Percentiles rank a stretch among this genome's conserved stretches.
These are phyloP conservation scores for Mirounga angustirostris DNA, from an alignment of 2,113 vertebrate species.

Conservation along the genomic window DNA sequence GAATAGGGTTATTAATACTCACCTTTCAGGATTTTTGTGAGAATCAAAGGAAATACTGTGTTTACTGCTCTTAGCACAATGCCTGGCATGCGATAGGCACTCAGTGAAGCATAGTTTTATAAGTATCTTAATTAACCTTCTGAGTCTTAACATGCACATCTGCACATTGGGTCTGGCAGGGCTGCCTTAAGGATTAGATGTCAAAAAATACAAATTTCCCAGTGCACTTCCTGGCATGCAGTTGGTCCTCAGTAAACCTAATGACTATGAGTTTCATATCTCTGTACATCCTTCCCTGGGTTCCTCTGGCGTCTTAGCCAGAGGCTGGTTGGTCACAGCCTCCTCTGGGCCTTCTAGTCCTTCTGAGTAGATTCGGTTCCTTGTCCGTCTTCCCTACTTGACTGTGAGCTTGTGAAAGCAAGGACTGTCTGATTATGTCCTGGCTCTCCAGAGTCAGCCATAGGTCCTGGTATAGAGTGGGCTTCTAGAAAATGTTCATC, in stretches of 20 bases:
- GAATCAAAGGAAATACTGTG: not conserved
- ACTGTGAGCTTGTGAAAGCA: not conserved
- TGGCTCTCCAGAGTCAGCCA: not conserved
- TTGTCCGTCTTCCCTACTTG: not conserved
- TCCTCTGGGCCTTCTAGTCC: not conserved
- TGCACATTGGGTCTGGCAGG: not conserved
- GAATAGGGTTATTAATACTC: not conserved
- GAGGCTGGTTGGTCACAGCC: too few species aligned
- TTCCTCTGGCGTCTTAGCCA: not conserved
- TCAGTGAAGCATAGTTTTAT: not conserved
- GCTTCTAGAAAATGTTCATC: not conserved
- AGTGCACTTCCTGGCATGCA: not conserved
- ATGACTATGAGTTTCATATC: not conserved
- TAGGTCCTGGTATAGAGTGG: not conserved
- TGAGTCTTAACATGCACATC: not conserved
- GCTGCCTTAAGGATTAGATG: not conserved
- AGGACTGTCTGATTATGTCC: not conserved
- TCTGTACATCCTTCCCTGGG: not conserved
- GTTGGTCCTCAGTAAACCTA: not conserved
- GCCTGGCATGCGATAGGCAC: not conserved
- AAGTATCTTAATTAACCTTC: not conserved
- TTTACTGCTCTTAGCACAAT: not conserved
- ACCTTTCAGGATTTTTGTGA: not conserved
- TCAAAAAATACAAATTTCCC: not conserved
- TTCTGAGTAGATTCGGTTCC: not conserved